Base-by-base conservation (phyloP, 1,140 invertebrate genomes). In the Neodiprion virginianus region DNA sequence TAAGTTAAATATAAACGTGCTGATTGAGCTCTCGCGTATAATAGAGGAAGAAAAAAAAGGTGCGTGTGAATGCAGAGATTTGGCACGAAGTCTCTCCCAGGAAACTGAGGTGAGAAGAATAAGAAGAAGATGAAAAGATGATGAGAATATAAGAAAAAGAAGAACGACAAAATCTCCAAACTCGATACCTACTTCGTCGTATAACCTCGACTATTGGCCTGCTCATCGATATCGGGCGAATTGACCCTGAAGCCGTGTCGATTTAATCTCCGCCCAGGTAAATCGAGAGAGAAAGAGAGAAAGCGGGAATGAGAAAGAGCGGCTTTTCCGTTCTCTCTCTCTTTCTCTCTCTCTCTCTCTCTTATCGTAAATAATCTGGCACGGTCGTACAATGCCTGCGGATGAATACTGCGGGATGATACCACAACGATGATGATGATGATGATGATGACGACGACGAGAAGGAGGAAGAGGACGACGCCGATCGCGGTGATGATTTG, bases 401-500 rank as follows among this genome's bases (percentile, higher is more conserved):
- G 28, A 40, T 40, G 28, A 40, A 40, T 40, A 40, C 28, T 50
- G 69, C 72, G 66, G 40, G 11, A 74, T 61, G 67, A 65, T 17
- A 61, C 68, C 50, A 74, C n/a, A 61, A 74, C n/a, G 68, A 74
- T 12, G 69, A 74, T 47, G 68, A 74, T 12, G 68, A 70, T 53
- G 7, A 72, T 61, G 21, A 61, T 50, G 65, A 50, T 7, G 53
- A 48, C 21, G 21, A 71, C 12, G 40, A 17, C 14, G 12, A 71
- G 69, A 48, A 48, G 47, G 11, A 48, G 12, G 53, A 49, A 11
- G 14, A 69, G 68, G 61, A 49, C 79, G 79, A 81, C 74, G 50
- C 70, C 72, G 72, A 78, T 65, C 12, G 17, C 67, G 67, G 17
- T 47, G 67, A 69, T 69, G 67, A 69, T 69, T 69, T 69, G 67